Evolutionary conservation across 2,888 invertebrate genomes (phyloP), one percentile per base, ranked within the genome.

Genomic region (Limnephilus auricula): DNA sequence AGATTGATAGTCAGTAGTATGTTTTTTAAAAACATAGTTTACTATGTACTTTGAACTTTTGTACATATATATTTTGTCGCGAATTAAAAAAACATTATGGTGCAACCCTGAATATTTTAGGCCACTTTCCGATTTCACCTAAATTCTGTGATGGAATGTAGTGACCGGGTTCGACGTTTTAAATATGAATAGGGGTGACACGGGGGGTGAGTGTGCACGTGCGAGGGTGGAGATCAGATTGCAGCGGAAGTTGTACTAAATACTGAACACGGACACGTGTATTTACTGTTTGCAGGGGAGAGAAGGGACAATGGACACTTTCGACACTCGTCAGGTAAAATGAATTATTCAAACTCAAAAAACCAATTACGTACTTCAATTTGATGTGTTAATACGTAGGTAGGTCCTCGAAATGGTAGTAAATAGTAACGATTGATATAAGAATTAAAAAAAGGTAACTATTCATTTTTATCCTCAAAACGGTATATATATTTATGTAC

Each of bases 261-360:
- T 40, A 85, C 82, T 85, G 45, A 34, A 30, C 86, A 86, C 65
- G 83, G 80, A 80, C 80, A 80, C 80, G 84, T 45, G 84, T 40
- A 85, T 40, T 34, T 25, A 37, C 40, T 40, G 80, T 80, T 32
- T 13, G 40, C 30, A 85, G 34, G 30, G 37, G 40, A 10, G 34
- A 30, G 30, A 30, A 12, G 84, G 84, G n/a, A 40, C 37, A 40
- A 30, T 32, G 37, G 84, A 25, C 37, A 40, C 84, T 85, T 85
- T 40, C 45, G 6, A 80, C 80, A 32, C 31, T 31, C 13, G 12
- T 30, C 31, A 80, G 31, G 80, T 32, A 80, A 65, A 65, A 65
- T 50, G 5, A 65, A 80, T 80, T 15, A 80, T 15, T 80, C 31
- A 13, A 30, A 18, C 13, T 79, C 2, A n/a, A 31, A 40, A n/a